phyloP scores from a whole-genome alignment of 2,888 invertebrate genomes.

The Pachymerium ferrugineum region DNA sequence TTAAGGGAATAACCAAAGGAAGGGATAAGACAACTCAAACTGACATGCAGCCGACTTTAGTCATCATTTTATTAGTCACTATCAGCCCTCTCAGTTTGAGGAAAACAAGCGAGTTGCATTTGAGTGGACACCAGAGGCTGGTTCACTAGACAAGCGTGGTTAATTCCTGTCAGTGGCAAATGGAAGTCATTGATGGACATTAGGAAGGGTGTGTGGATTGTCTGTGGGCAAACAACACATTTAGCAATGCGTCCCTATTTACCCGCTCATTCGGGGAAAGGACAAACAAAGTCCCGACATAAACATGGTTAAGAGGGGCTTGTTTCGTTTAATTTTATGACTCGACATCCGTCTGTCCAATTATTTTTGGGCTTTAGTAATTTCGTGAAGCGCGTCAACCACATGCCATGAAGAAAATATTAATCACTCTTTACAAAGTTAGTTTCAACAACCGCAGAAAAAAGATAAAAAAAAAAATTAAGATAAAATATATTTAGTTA shows the following conservation, averaged over 20 bases:
- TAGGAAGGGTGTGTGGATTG: no score
- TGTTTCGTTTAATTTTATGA: not conserved
- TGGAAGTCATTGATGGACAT: not conserved
- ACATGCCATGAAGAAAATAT: slow-evolving; percentile 5
- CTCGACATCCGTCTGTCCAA: not conserved
- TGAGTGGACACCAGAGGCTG: not conserved
- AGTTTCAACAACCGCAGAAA: slow-evolving; percentile 22
- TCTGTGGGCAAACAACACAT: not conserved
- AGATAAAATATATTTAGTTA: not conserved
- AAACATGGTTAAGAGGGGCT: not conserved
- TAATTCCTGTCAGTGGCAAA: slow-evolving; percentile 13
- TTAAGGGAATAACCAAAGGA: no score
- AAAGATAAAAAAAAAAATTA: slow-evolving; percentile 1
- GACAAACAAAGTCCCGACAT: no score
- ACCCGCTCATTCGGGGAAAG: not conserved
- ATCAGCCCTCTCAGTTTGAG: not conserved
- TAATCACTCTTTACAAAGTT: not conserved
- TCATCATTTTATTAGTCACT: not conserved
- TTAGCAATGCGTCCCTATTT: not conserved
- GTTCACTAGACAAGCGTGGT: slow-evolving; percentile 2
- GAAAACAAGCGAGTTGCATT: not conserved
- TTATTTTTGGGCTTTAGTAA: not conserved
- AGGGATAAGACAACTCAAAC: not conserved
- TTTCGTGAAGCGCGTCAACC: not conserved
- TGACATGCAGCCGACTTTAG: not conserved